A percentile compares a stretch with the other conserved stretches of the same genome.
Evolutionary conservation across 2,888 invertebrate genomes (phyloP).

Genomic region (Nebria salina): DNA sequence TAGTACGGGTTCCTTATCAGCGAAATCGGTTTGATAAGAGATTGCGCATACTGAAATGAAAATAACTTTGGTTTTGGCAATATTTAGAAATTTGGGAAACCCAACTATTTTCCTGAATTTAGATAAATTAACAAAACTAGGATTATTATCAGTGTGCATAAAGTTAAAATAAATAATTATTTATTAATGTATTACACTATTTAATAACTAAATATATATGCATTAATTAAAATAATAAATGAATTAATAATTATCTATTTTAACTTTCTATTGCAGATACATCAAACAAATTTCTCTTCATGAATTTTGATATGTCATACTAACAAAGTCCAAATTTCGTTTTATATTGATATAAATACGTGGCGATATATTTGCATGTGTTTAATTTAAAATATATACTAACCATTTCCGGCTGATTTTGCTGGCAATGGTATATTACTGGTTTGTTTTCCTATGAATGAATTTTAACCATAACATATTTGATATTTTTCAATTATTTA

Average conservation of each 20-base stretch:
- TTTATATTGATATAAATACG: not conserved
- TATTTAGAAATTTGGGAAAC: not conserved
- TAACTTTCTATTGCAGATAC: no score
- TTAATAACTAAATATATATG: no score
- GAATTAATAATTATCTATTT: no score
- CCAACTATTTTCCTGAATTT: not conserved
- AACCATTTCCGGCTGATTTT: not conserved
- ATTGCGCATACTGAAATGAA: conserved; percentile 22
- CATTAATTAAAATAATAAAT: no score
- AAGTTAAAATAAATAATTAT: no score
- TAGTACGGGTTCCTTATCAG: conserved; percentile 34
- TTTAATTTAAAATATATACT: not conserved
- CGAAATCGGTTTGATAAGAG: conserved; percentile 33
- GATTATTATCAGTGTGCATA: no score
- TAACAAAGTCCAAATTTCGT: not conserved
- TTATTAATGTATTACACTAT: no score
- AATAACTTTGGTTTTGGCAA: not conserved
- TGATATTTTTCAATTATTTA: not conserved
- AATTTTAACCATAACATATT: not conserved
- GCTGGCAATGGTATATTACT: not conserved
- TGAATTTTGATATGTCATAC: no score
- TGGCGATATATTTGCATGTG: not conserved
- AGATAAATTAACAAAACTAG: no score
- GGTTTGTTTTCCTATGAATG: not conserved
- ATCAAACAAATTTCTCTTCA: no score